These are phyloP conservation scores for Lepilemur ruficaudatus DNA, from an alignment of 2,797 vertebrate species.

Conservation along the genomic window DNA sequence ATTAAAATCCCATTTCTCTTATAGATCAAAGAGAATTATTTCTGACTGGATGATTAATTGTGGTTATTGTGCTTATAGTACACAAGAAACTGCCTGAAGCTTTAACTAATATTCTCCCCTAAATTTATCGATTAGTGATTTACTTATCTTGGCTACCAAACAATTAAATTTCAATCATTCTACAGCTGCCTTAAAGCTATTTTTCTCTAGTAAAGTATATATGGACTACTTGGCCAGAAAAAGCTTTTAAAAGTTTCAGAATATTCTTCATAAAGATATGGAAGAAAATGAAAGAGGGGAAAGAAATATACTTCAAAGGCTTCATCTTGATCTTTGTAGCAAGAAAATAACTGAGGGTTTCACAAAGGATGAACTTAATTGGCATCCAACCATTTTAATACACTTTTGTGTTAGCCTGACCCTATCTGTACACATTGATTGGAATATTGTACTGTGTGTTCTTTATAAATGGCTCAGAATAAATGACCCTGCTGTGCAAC, in stretches of 20 bases:
- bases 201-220: slow-evolving; percentile 32
- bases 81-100: slow-evolving; percentile 65
- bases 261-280: not conserved
- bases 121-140: slow-evolving; percentile 67
- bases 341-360: slow-evolving; percentile 57
- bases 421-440: slow-evolving; percentile 51
- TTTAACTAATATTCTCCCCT: slow-evolving; percentile 46
- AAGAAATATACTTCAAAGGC: slow-evolving; percentile 1
- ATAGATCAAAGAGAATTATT: slow-evolving; percentile 70
- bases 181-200: not conserved
- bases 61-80: slow-evolving; percentile 54
- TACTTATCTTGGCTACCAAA: slow-evolving; percentile 70
- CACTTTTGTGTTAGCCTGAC: slow-evolving; percentile 56
- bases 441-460: slow-evolving; percentile 49
- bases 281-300: slow-evolving; percentile 35
- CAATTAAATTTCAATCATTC: slow-evolving; percentile 62
- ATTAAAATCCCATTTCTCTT: slow-evolving; percentile 61
- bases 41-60: slow-evolving; percentile 76
- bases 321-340: slow-evolving; percentile 23
- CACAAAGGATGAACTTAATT: slow-evolving; percentile 57
- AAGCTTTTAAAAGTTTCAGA: not conserved
- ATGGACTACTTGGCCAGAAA: not conserved
- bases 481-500: slow-evolving; percentile 47
- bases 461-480: slow-evolving; percentile 49
- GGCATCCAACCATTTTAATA: slow-evolving; percentile 64